Conservation (phyloP, 2,113 vertebrate genomes). For the Eurypyga helias region DNA sequence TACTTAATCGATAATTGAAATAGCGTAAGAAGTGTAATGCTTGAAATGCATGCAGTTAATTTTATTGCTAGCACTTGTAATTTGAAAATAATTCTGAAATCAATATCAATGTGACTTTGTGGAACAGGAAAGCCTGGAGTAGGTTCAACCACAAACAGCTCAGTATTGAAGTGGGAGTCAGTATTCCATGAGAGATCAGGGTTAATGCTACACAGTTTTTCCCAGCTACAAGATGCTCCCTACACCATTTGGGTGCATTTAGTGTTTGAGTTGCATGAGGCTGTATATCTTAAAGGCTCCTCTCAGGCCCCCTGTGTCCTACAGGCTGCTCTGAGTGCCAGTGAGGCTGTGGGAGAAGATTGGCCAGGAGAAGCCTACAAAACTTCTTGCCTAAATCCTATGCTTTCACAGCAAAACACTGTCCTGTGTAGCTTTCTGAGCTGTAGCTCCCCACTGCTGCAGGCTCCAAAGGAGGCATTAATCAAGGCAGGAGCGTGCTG, state of each 20-base stretch:
- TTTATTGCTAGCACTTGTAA: constrained; percentile 64
- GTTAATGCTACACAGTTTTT: background rate
- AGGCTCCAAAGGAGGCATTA: background rate
- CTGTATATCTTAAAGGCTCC: background rate
- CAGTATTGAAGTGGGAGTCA: background rate
- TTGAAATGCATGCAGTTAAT: constrained; percentile 55
- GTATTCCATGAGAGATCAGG: background rate
- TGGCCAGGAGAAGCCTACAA: background rate
- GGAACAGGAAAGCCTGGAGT: background rate
- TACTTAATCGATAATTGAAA: constrained; percentile 65
- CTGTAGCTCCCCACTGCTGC: background rate
- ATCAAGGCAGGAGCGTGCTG: background rate
- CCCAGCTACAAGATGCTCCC: background rate
- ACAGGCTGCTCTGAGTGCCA: background rate
- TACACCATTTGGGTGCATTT: background rate
- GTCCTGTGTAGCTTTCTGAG: background rate
- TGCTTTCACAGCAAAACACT: background rate
- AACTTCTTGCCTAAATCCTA: background rate
- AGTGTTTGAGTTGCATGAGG: background rate
- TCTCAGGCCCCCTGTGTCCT: background rate
- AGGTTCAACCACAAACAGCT: background rate
- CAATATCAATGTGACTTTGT: constrained; percentile 3
- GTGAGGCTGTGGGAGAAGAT: background rate
- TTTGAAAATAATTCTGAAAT: constrained; percentile 66
- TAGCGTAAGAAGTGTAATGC: constrained; percentile 24